Evolutionary conservation across 2,888 invertebrate species (phyloP).

Genomic region (Lingula anatina): DNA sequence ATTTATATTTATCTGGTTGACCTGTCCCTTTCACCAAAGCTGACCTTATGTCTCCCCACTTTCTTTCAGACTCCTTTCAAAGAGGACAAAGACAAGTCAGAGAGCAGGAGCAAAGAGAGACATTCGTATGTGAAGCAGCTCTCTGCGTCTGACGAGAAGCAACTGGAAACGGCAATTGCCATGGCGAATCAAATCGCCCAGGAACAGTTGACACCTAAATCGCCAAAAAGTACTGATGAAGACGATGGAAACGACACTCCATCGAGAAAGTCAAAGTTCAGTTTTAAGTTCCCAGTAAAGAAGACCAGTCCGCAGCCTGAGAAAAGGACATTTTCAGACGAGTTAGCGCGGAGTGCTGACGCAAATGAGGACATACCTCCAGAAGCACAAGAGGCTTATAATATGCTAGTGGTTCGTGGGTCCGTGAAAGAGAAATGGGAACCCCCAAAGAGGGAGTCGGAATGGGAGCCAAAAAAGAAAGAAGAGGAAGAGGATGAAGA

Average conservation of each 20-base stretch:
- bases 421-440: conserved; percentile 15
- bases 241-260: conserved; percentile 12
- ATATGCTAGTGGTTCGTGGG: conserved; percentile 76
- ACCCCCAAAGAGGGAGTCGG: neutral
- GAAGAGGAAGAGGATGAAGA: neutral
- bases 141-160: conserved; percentile 86
- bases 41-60: too few species aligned
- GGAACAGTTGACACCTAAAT: neutral
- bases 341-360: conserved; percentile 51
- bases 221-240: conserved; percentile 15
- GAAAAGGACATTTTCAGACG: conserved; percentile 75
- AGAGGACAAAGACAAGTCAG: conserved; percentile 79
- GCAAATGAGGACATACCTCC: conserved; percentile 60
- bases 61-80: conserved; percentile 79
- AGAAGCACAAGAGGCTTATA: conserved; percentile 91
- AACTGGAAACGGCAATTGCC: conserved; percentile 86
- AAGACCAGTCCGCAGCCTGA: conserved; percentile 62
- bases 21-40: too few species aligned
- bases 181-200: conserved; percentile 83
- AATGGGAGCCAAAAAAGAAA: neutral
- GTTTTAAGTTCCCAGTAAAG: conserved; percentile 21
- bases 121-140: conserved; percentile 72
- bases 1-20: too few species aligned
- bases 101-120: conserved; percentile 37
- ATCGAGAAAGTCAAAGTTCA: conserved; percentile 22